These are phyloP conservation scores for Eumaeus atala DNA, from an alignment of 1,140 invertebrate species.

Conservation along the genomic window DNA sequence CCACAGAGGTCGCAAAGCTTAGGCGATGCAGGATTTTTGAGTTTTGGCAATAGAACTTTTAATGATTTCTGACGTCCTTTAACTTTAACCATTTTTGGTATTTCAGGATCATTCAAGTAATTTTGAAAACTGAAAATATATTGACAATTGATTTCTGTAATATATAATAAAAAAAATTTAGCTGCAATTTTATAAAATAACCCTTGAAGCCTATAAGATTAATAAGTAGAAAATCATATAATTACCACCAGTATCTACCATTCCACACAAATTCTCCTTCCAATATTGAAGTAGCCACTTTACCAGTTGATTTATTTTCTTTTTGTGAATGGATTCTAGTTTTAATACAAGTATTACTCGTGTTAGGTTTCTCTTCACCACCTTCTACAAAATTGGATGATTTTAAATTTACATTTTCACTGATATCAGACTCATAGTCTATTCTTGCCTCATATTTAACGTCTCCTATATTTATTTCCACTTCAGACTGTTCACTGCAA, in stretches of 20 bases:
- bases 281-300: conserved; percentile 51
- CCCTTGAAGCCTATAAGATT: too few relatives aligned
- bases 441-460: conserved; percentile 34
- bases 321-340: conserved; percentile 21
- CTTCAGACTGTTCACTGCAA: conserved; percentile 23
- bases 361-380: conserved; percentile 20
- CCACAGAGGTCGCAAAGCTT: conserved; percentile 61
- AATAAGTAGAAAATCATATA: conserved; percentile 13
- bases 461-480: conserved; percentile 32
- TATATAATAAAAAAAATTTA: too few relatives aligned
- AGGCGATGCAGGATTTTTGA: conserved; percentile 27
- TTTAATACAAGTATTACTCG: conserved; percentile 16
- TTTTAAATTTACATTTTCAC: conserved; percentile 25
- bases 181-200: too few relatives aligned
- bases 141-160: conserved; percentile 12
- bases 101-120: conserved; percentile 6
- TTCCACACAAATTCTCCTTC: conserved; percentile 53
- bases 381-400: conserved; percentile 25
- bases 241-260: conserved; percentile 60
- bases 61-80: conserved; percentile 25
- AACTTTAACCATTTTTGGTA: conserved; percentile 7
- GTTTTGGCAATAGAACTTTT: conserved; percentile 35
- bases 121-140: conserved; percentile 29
- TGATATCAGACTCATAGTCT: conserved; percentile 14
- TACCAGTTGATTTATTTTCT: conserved; percentile 35